phyloP scores from a whole-genome alignment of 2,113 vertebrate genomes.

The Ciconia boyciana region DNA sequence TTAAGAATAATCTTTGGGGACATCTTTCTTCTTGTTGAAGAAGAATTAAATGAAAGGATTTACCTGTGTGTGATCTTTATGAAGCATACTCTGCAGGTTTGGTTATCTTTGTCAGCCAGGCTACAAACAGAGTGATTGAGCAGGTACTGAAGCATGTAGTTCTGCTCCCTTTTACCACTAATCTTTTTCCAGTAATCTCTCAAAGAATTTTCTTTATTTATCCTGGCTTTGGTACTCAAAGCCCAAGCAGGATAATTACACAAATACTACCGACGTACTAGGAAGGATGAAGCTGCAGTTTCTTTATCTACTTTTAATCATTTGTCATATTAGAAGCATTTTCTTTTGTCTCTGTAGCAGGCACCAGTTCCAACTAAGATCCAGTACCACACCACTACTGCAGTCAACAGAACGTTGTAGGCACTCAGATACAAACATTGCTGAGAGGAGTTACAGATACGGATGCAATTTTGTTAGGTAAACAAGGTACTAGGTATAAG shows the following conservation, averaged over 20 bases:
- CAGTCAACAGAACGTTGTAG: neutral
- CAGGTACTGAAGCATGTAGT: neutral
- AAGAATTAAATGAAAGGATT: neutral
- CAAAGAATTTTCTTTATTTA: neutral
- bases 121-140: neutral
- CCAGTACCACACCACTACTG: neutral
- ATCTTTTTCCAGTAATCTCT: neutral
- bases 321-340: neutral
- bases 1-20: neutral
- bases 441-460: neutral
- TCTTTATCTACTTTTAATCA: neutral
- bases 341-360: neutral
- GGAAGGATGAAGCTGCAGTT: neutral
- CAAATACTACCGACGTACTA: neutral
- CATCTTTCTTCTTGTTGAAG: neutral
- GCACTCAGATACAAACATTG: neutral
- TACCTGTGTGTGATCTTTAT: neutral
- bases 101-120: neutral
- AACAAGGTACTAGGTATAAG: neutral
- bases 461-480: neutral
- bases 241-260: neutral
- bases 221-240: neutral
- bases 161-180: neutral
- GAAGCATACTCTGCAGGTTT: neutral
- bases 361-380: neutral